These are phyloP conservation scores for Glaucopsyche alexis DNA, from an alignment of 2,888 invertebrate species.

Conservation along the genomic window DNA sequence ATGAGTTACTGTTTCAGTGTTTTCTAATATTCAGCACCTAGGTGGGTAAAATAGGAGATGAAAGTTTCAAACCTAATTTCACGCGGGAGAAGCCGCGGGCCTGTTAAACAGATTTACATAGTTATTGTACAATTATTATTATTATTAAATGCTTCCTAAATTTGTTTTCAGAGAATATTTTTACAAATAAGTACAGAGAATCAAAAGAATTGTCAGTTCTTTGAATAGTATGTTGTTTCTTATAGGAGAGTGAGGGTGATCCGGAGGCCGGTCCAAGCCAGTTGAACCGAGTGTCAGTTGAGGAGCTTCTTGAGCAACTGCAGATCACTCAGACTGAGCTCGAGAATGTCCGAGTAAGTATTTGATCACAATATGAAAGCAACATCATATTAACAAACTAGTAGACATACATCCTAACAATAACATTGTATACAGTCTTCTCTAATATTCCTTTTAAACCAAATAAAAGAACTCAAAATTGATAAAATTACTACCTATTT, in stretches of 20 bases:
- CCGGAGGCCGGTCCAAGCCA: constrained; percentile 72
- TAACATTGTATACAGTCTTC: background rate
- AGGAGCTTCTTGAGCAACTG: constrained; percentile 89
- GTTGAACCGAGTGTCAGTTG: constrained; percentile 86
- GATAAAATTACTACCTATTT: too few species aligned
- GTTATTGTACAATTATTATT: too few species aligned
- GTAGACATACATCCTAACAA: constrained; percentile 20
- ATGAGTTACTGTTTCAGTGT: too few species aligned
- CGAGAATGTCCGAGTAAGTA: constrained; percentile 91
- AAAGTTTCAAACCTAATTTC: too few species aligned
- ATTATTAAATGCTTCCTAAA: too few species aligned
- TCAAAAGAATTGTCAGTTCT: too few species aligned
- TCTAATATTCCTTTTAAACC: background rate
- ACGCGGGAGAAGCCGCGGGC: too few species aligned
- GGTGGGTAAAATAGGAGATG: too few species aligned
- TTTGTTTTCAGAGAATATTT: too few species aligned
- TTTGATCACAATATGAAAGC: constrained; percentile 9
- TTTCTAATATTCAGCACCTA: too few species aligned
- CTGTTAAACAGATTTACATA: too few species aligned
- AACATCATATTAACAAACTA: background rate
- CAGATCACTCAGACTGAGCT: constrained; percentile 92
- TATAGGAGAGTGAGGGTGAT: constrained; percentile 60
- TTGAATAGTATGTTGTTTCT: background rate
- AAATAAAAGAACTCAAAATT: background rate
- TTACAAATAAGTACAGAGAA: too few species aligned